phyloP scores from a whole-genome alignment of 2,113 vertebrate genomes.

The Ploceus nigricollis region DNA sequence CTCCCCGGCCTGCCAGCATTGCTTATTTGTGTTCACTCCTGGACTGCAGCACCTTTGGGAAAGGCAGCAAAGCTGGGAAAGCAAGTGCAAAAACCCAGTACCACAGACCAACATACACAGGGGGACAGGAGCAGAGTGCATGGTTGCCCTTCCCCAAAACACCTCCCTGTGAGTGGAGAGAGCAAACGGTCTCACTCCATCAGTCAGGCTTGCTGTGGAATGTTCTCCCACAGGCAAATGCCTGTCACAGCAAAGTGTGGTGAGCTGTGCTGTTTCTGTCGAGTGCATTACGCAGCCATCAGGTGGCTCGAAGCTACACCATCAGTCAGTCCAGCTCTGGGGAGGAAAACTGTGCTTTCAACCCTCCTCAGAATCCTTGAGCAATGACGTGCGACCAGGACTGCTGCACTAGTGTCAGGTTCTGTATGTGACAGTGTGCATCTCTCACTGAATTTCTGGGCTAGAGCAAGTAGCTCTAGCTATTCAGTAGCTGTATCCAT shows the following conservation, averaged over 20 bases:
- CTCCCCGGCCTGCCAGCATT: not conserved
- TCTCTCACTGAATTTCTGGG: not conserved
- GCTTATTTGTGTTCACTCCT: not conserved
- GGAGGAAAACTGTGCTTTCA: not conserved
- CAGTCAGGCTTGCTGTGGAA: not conserved
- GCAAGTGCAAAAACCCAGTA: not conserved
- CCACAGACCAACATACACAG: fast-evolving
- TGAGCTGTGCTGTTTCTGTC: not conserved
- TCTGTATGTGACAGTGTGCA: not conserved
- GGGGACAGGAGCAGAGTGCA: not conserved
- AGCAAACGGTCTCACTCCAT: not conserved
- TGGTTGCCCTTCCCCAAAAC: not conserved
- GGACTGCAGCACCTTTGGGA: not conserved
- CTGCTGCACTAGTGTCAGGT: not conserved
- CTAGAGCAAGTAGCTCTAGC: not conserved
- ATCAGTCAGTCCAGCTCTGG: not conserved
- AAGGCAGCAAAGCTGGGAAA: not conserved
- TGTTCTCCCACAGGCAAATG: not conserved
- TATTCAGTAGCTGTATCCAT: not conserved
- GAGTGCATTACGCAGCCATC: not conserved
- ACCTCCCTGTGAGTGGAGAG: not conserved
- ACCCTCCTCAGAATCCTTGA: fast-evolving
- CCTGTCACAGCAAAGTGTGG: not conserved
- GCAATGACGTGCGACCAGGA: fast-evolving
- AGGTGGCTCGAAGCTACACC: not conserved